Base-by-base conservation (phyloP, 2,888 invertebrate species). In the Myopa tessellatipennis region DNA sequence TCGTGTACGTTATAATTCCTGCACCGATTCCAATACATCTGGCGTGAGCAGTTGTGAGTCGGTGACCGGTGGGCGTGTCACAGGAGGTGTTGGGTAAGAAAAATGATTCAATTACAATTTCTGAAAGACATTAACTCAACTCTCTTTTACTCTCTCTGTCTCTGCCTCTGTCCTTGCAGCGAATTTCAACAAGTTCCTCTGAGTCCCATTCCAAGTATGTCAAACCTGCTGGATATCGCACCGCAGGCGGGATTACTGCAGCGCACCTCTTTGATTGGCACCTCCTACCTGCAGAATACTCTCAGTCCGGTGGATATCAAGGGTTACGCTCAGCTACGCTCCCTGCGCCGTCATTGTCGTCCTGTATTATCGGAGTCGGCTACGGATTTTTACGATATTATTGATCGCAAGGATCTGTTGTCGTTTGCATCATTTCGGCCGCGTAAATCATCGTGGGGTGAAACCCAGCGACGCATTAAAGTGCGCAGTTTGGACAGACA, bases 131-230 rank as follows among this genome's bases (percentile, higher is more conserved):
- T 26, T 26, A 26, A 26, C 26, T 26, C 26, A 2, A 50, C 50
- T 14, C 26, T 26, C 50, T 10, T 3, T 50, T 50, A 50, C 50
- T 14, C 26, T 26, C 50, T 10, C 14, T 50, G 2, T 50, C 4
- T 61, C 34, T 63, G 16, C n/a, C 18, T 40, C n/a, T 71, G 16
- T 36, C 38, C 69, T 78, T 81, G 7, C 79, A 84, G 94, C 81
- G 95, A 95, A 82, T 91, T 94, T 86, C 92, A 93, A 87, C 92
- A 94, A 82, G 92, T 94, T 84, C 94, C 95, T 70, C 91, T 97
- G 40, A 97, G 96, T 89, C 96, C 97, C 1, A 96, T 97, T 86
- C 95, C 96, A 34, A 96, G 96, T 88, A 94, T 95, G 81, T 94
- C 94, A 78, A 94, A 94, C 90, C 87, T 94, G 82, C 90, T 91